Evolutionary conservation across 2,888 invertebrate genomes (phyloP).

Genomic region (Sepioteuthis lessoniana): DNA sequence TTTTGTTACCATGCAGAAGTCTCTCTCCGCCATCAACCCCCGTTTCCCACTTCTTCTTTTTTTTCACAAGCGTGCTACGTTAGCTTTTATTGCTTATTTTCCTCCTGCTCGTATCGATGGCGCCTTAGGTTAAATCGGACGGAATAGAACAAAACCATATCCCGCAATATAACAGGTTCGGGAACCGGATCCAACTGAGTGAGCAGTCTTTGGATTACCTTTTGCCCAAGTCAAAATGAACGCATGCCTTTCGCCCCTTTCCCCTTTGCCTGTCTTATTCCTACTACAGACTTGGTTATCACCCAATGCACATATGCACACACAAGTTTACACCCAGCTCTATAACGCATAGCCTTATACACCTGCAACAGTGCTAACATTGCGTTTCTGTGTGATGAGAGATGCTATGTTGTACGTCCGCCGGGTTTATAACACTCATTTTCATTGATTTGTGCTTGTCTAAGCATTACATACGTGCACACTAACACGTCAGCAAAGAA

Average conservation of each 20-base stretch:
- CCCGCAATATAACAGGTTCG: conserved; percentile 33
- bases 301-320: not conserved
- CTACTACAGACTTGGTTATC: not conserved
- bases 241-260: not conserved
- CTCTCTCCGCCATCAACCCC: too few relatives aligned
- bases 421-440: not conserved
- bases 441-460: conserved; percentile 13
- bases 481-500: not conserved
- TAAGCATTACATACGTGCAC: conserved; percentile 33
- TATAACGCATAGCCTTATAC: not conserved
- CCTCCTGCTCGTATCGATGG: not conserved
- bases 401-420: not conserved
- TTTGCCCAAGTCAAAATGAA: conserved; percentile 23
- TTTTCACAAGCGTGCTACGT: not conserved
- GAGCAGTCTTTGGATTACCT: conserved; percentile 33
- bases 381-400: not conserved
- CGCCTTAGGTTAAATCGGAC: not conserved
- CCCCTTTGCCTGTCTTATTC: not conserved
- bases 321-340: not conserved
- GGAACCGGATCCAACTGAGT: conserved; percentile 20
- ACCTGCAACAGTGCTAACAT: not conserved
- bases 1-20: not conserved
- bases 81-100: conserved; percentile 9
- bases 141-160: conserved; percentile 23
- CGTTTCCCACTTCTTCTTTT: not conserved